Conservation (phyloP, 2,113 vertebrate species). For the Tyrannus savana region DNA sequence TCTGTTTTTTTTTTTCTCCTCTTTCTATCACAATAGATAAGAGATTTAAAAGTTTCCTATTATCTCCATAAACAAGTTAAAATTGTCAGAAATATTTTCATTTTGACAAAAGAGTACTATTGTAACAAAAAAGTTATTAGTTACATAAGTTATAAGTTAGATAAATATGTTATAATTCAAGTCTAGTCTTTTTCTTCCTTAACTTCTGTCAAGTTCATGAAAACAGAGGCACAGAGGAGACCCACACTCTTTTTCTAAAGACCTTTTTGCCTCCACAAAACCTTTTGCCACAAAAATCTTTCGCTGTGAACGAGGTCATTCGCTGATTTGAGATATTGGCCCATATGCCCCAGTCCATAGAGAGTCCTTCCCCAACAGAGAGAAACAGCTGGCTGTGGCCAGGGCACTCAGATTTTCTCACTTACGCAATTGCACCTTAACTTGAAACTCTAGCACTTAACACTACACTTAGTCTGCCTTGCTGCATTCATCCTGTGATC, state of each 20-base stretch:
- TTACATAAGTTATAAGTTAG: not conserved
- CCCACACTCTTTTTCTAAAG: not conserved
- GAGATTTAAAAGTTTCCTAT: not conserved
- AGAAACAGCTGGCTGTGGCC: not conserved
- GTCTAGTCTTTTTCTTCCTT: not conserved
- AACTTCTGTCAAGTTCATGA: not conserved
- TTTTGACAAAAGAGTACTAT: not conserved
- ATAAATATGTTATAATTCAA: not conserved
- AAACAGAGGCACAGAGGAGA: not conserved
- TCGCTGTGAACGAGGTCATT: not conserved
- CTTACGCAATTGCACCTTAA: not conserved
- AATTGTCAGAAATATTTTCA: not conserved
- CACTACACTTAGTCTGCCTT: not conserved
- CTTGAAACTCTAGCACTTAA: not conserved
- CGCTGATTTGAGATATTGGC: rapidly evolving
- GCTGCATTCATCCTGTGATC: not conserved
- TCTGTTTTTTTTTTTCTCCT: not conserved
- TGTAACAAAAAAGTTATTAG: not conserved
- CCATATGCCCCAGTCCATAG: rapidly evolving
- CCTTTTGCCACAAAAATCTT: not conserved
- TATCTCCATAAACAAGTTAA: not conserved
- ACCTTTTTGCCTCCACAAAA: not conserved
- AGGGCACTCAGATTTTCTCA: not conserved
- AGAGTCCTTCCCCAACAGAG: not conserved
- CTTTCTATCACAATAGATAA: not conserved